A percentile compares a stretch with the other conserved stretches of the same genome.
These are phyloP conservation scores for Colistium nudipinnis DNA, from an alignment of 2,113 vertebrate species.

Conservation along the genomic window DNA sequence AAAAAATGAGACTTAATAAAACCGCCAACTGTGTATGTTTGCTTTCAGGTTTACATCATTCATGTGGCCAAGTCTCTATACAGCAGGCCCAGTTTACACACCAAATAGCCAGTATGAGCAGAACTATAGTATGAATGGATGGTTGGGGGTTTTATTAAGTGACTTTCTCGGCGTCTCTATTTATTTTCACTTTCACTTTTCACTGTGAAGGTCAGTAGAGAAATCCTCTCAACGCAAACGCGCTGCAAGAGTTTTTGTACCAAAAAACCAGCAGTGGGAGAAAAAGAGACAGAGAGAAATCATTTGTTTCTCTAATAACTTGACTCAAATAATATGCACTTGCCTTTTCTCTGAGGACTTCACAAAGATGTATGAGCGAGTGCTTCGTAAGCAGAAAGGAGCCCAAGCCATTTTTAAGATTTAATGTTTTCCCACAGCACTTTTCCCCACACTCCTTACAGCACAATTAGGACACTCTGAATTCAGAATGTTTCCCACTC, in stretches of 20 bases:
- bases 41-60: no score
- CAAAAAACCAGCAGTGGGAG: slow-evolving; percentile 2
- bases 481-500: background rate
- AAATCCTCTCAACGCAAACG: slow-evolving; percentile 44
- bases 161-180: background rate
- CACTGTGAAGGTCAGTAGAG: slow-evolving; percentile 35
- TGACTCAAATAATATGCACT: slow-evolving; percentile 35
- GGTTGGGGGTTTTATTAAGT: background rate
- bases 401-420: slow-evolving; percentile 9
- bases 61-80: no score
- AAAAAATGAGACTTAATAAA: no score
- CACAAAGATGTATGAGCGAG: slow-evolving; percentile 24
- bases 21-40: background rate
- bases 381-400: slow-evolving; percentile 18
- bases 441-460: background rate
- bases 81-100: no score
- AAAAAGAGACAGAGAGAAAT: background rate
- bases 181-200: slow-evolving; percentile 27
- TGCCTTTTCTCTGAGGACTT: slow-evolving; percentile 28
- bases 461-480: background rate
- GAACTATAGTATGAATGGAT: slow-evolving; percentile 17
- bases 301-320: slow-evolving; percentile 49
- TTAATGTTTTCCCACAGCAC: slow-evolving; percentile 16
- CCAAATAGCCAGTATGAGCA: background rate
- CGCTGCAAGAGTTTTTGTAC: slow-evolving; percentile 9